Conservation (phyloP, 2,113 vertebrate species). For the Dicrurus megarhynchus region DNA sequence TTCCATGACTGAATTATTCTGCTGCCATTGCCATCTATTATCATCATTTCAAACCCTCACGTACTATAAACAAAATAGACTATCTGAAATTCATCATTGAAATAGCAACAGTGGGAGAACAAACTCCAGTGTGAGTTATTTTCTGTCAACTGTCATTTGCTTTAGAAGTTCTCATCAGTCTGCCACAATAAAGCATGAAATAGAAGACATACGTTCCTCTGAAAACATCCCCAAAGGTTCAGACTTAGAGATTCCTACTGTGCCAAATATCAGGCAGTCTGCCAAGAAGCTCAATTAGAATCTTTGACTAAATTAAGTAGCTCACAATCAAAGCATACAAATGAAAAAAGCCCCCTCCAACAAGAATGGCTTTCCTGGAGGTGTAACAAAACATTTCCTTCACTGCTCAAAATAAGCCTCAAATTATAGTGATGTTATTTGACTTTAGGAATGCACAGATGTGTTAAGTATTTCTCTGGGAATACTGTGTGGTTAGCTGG, state of each 20-base stretch:
- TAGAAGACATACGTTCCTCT: slow-evolving; percentile 42
- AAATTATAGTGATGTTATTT: slow-evolving; percentile 16
- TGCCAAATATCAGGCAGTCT: slow-evolving; percentile 40
- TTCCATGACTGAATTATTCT: neutral
- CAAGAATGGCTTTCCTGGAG: slow-evolving; percentile 10
- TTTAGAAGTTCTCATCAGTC: slow-evolving; percentile 49
- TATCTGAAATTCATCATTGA: neutral
- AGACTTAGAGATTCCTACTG: slow-evolving; percentile 5
- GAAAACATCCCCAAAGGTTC: slow-evolving; percentile 43
- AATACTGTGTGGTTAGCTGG: slow-evolving; percentile 45
- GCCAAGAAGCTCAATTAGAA: slow-evolving; percentile 46
- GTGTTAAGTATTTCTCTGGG: slow-evolving; percentile 46
- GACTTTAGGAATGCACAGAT: slow-evolving; percentile 22
- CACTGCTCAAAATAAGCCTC: neutral
- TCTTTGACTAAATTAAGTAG: slow-evolving; percentile 48
- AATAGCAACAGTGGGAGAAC: slow-evolving; percentile 32
- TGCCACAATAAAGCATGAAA: slow-evolving; percentile 48
- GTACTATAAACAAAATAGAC: neutral
- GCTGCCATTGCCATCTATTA: neutral
- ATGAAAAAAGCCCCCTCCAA: neutral
- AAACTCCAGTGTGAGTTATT: slow-evolving; percentile 31
- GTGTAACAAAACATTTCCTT: slow-evolving; percentile 16
- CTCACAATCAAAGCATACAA: neutral
- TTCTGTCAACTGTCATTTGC: slow-evolving; percentile 37
- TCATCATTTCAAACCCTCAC: neutral